phyloP scores from a whole-genome alignment of 2,888 invertebrate species.

The Habroteleia sp. region DNA sequence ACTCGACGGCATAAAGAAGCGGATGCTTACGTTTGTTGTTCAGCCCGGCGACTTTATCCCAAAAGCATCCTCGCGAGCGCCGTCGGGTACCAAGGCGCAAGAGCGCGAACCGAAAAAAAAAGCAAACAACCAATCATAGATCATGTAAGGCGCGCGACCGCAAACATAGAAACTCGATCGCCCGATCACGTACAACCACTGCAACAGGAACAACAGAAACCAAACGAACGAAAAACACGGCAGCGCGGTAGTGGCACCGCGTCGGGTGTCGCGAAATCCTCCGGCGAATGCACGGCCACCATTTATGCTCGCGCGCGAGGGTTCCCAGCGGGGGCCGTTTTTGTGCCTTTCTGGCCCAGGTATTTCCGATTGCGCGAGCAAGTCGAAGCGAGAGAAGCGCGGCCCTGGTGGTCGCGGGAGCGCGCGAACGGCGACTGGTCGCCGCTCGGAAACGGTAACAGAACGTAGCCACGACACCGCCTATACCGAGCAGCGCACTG shows the following conservation, averaged over 20 bases:
- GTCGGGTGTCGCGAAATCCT: slow-evolving; percentile 10
- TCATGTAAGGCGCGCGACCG: not conserved
- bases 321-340: no score
- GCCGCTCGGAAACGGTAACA: slow-evolving; percentile 61
- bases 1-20: not conserved
- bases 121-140: slow-evolving; percentile 6
- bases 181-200: slow-evolving; percentile 30
- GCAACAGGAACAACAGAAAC: slow-evolving; percentile 18
- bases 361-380: not conserved
- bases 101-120: not conserved
- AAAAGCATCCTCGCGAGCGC: slow-evolving; percentile 23
- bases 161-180: slow-evolving; percentile 29
- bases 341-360: no score
- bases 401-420: slow-evolving; percentile 44
- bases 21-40: slow-evolving; percentile 22
- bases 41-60: slow-evolving; percentile 26
- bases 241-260: slow-evolving; percentile 32
- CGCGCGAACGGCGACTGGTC: slow-evolving; percentile 62
- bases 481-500: slow-evolving; percentile 61
- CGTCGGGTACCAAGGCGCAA: no score
- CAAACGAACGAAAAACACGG: not conserved
- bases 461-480: slow-evolving; percentile 61
- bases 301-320: no score
- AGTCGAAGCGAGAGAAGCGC: slow-evolving; percentile 9
- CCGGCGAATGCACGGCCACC: not conserved